Conservation (phyloP, 2,113 vertebrate genomes). For the Tachycineta bicolor region DNA sequence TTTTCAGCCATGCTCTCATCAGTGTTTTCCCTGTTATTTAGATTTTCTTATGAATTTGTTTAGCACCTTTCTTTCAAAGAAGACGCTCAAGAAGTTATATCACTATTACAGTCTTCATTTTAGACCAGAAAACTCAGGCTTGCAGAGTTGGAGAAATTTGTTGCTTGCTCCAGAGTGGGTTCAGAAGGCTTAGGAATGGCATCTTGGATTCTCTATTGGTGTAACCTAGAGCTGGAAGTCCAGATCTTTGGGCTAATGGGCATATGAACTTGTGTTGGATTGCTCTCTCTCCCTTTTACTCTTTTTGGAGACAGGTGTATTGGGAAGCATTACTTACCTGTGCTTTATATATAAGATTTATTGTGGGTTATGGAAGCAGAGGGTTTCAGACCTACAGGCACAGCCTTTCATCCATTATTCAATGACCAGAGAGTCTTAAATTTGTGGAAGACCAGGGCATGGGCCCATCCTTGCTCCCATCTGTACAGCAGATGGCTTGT, state of each 20-base stretch:
- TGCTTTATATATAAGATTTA: not conserved
- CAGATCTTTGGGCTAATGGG: not conserved
- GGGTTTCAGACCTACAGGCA: not conserved
- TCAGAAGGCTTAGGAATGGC: not conserved
- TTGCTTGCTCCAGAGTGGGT: not conserved
- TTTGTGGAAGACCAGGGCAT: not conserved
- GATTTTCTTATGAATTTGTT: not conserved
- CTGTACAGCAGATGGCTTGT: slow-evolving; percentile 26
- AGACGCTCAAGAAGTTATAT: not conserved
- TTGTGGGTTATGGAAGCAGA: accelerated
- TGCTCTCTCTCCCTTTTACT: not conserved
- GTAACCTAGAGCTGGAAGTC: not conserved
- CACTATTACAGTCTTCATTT: not conserved
- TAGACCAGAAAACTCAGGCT: not conserved
- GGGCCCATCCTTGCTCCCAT: not conserved
- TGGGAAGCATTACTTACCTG: not conserved
- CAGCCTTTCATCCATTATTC: not conserved
- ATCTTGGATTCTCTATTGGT: not conserved
- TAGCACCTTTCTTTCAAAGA: not conserved
- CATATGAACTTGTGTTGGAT: not conserved
- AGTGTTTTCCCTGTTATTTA: not conserved
- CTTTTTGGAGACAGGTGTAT: not conserved
- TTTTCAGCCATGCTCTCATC: not conserved
- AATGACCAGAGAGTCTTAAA: not conserved
- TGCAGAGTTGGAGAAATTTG: not conserved